These are phyloP conservation scores for Euclidia mi DNA, from an alignment of 2,888 invertebrate genomes.

Conservation along the genomic window DNA sequence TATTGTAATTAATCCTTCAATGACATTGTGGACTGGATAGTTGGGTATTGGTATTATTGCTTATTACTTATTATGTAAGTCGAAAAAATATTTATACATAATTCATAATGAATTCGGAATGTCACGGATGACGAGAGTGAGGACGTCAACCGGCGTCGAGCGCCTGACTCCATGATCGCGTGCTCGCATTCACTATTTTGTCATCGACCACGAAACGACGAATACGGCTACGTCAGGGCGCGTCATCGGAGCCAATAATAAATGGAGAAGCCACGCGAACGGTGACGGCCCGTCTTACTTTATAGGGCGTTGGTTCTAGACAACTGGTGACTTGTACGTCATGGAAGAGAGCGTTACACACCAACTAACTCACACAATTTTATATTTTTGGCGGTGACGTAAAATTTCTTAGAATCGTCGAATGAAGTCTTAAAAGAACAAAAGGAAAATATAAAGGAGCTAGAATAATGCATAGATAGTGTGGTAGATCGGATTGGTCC, in stretches of 20 bases:
- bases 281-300: conserved; percentile 39
- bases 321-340: not conserved
- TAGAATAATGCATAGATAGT: too few relatives aligned
- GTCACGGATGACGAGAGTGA: conserved; percentile 27
- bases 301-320: conserved; percentile 25
- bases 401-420: too few relatives aligned
- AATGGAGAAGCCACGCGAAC: conserved; percentile 43
- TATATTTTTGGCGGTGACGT: not conserved
- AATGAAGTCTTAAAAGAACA: too few relatives aligned
- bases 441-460: too few relatives aligned
- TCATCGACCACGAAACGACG: conserved; percentile 52
- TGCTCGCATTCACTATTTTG: conserved; percentile 47
- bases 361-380: not conserved
- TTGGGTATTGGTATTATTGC: too few relatives aligned
- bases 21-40: too few relatives aligned
- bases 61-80: not conserved
- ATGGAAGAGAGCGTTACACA: not conserved
- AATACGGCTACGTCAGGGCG: conserved; percentile 55
- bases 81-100: conserved; percentile 21
- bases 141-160: conserved; percentile 34
- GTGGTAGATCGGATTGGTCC: too few relatives aligned
- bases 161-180: conserved; percentile 60
- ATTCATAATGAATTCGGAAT: conserved; percentile 21
- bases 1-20: too few relatives aligned
- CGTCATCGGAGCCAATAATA: conserved; percentile 55